Percentiles rank a stretch among this genome's conserved stretches.
phyloP scores from a whole-genome alignment of 2,113 vertebrate species.

The Protomyctophum bolini region DNA sequence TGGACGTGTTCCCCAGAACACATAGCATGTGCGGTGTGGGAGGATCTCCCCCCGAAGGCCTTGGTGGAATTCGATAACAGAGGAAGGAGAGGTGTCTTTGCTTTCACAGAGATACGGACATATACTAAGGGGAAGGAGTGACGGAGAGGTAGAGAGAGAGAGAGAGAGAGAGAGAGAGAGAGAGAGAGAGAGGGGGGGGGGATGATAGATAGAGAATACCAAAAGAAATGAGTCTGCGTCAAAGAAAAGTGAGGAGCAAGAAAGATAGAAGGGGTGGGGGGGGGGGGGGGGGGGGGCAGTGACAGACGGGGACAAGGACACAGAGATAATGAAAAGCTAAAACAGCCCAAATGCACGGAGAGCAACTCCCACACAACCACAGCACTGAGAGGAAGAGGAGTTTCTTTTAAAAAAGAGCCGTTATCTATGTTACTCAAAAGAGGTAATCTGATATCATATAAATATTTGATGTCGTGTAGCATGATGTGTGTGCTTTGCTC shows the following conservation, averaged over 20 bases:
- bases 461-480: slow-evolving; percentile 27
- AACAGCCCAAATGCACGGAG: no score
- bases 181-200: not conserved
- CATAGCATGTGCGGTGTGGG: slow-evolving; percentile 68
- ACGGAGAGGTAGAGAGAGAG: not conserved
- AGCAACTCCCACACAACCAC: no score
- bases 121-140: slow-evolving; percentile 7
- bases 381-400: no score
- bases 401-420: not conserved
- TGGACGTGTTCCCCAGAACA: slow-evolving; percentile 57
- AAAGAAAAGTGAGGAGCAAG: not conserved
- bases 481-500: slow-evolving; percentile 5
- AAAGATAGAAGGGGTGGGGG: slow-evolving; percentile 14
- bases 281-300: slow-evolving; percentile 25
- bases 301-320: no score
- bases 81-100: slow-evolving; percentile 45
- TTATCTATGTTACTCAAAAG: slow-evolving; percentile 11
- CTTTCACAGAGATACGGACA: not conserved
- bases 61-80: slow-evolving; percentile 68
- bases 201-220: not conserved
- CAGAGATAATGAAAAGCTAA: not conserved
- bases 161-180: not conserved
- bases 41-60: slow-evolving; percentile 45
- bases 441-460: slow-evolving; percentile 22
- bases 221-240: no score